Evolutionary conservation across 2,888 invertebrate species (phyloP), one percentile per base, ranked within the genome.

Genomic region (Blera fallax): DNA sequence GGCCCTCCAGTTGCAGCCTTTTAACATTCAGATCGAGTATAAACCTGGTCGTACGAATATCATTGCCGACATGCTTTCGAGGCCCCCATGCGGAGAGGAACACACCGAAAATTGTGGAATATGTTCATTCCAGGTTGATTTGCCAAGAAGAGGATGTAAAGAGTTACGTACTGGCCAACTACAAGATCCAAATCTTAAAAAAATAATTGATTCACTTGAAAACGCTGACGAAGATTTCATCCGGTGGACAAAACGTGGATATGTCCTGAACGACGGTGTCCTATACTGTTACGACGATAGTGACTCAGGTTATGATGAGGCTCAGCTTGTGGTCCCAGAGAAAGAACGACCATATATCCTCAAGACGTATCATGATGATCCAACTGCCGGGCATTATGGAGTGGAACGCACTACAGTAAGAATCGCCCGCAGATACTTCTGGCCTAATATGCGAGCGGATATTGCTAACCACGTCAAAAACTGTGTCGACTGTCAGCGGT

Each of bases 301-400:
- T 11, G 72, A 87, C 3, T 21, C 32, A 3, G 81, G 79, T 1
- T 60, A 10, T 29, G 76, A 83, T 40, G 64, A 76, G 7, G 80
- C 70, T 2, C 76, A 87, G 32, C 27, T 84, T 0, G 84, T 87
- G 0, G 21, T 87, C 10, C 78, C 81, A 1, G 27, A 24, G 11
- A 34, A 67, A 2, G 80, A 87, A 32, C 37, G 69, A 3, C 0
- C 21, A 10, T 24, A 70, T 8, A 87, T 87, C 80, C 21, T 65
- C 5, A 11, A 65, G 3, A 34, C 10, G 0, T 87, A 87, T 14
- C 87, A 88, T 21, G 80, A 88, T 72, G 81, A 80, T 0, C 48
- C 58, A 7, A 88, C 85, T 8, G 83, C 87, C 10, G 85, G 87
- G 1, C 87, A 87, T 54, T 82, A 87, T 58, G 87, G 83, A 3